Conservation (phyloP, 2,797 vertebrate genomes). For the Phrynocephalus guinanensis region DNA sequence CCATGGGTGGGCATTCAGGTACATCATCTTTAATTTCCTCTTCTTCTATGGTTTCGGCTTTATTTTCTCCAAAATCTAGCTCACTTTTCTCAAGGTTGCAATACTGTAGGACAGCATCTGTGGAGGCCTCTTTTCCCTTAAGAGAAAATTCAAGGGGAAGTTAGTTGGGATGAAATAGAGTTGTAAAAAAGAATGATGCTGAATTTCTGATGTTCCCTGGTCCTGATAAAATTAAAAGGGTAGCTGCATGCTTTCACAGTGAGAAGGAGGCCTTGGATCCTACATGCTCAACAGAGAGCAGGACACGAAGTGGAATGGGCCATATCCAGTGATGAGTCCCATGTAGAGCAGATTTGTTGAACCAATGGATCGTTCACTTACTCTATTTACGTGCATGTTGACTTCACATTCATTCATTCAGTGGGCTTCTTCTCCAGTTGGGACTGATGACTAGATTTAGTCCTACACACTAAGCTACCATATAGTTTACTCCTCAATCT, state of each 20-base stretch:
- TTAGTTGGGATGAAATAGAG: neutral
- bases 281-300: too few relatives aligned
- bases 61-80: slow-evolving; percentile 32
- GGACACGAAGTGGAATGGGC: too few relatives aligned
- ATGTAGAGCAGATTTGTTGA: too few relatives aligned
- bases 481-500: too few relatives aligned
- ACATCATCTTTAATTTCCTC: neutral
- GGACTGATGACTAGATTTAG: too few relatives aligned
- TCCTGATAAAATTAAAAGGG: neutral
- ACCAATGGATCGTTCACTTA: too few relatives aligned
- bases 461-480: too few relatives aligned
- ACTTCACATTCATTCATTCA: too few relatives aligned
- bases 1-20: slow-evolving; percentile 64
- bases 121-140: slow-evolving; percentile 80
- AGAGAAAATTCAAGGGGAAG: neutral
- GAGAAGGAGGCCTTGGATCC: neutral
- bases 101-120: slow-evolving; percentile 79
- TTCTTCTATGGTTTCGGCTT: slow-evolving; percentile 15
- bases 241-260: neutral
- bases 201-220: too few relatives aligned
- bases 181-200: neutral
- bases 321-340: too few relatives aligned
- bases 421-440: too few relatives aligned
- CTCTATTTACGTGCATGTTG: too few relatives aligned
- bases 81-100: slow-evolving; percentile 74